Evolutionary conservation across 1,140 invertebrate species (phyloP).

Genomic region (Drosophila bipectinata): DNA sequence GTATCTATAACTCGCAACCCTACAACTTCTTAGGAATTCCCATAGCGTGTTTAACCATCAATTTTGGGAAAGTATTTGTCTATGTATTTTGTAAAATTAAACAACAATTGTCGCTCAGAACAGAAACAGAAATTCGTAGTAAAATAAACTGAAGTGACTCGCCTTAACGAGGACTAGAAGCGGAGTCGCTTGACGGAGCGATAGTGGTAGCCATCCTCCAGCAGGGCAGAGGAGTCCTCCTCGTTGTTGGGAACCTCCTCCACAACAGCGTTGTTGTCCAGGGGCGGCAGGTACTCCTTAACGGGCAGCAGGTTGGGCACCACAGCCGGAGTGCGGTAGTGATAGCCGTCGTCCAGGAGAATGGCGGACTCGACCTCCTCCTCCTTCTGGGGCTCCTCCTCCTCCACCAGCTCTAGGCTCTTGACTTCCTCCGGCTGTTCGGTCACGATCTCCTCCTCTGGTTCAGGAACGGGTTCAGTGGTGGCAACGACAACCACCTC

Average conservation of each 20-base stretch:
- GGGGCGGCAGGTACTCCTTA: slow-evolving; percentile 60
- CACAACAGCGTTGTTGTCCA: slow-evolving; percentile 58
- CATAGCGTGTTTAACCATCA: slow-evolving; percentile 19
- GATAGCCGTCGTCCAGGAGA: slow-evolving; percentile 63
- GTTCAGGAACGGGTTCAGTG: slow-evolving; percentile 20
- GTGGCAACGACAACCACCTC: slow-evolving; percentile 23
- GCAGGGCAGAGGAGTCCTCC: slow-evolving; percentile 54
- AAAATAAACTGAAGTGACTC: slow-evolving; percentile 10
- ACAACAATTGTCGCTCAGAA: slow-evolving; percentile 64
- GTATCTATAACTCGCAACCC: neutral
- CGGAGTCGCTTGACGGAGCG: slow-evolving; percentile 62
- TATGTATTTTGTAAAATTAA: slow-evolving; percentile 64
- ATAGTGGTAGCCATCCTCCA: slow-evolving; percentile 79
- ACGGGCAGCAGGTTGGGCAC: slow-evolving; percentile 54
- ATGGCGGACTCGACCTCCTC: slow-evolving; percentile 46
- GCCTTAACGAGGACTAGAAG: slow-evolving; percentile 16
- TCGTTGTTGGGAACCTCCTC: slow-evolving; percentile 53
- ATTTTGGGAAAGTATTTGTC: slow-evolving; percentile 31
- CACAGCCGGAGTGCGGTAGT: slow-evolving; percentile 53
- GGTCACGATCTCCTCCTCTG: slow-evolving; percentile 33
- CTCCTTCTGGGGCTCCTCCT: slow-evolving; percentile 47
- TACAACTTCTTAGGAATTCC: neutral
- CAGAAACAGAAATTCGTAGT: slow-evolving; percentile 59
- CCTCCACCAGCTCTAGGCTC: slow-evolving; percentile 34
- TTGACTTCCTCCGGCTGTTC: slow-evolving; percentile 30